Conservation (phyloP, 2,888 invertebrate species). For the Dysmachus trigonus region DNA sequence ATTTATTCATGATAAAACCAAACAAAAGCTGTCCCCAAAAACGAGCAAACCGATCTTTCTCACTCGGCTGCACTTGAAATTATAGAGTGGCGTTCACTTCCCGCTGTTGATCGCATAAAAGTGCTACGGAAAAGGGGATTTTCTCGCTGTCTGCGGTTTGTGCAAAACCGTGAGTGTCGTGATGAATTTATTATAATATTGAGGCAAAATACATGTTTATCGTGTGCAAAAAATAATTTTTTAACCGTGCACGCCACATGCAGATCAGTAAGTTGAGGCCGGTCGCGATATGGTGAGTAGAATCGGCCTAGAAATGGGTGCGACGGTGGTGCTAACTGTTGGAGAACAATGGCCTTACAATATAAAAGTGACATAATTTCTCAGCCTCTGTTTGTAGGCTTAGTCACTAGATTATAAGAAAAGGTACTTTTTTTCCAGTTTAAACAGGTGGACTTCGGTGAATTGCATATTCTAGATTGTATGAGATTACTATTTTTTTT, state of each 20-base stretch:
- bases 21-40: not conserved
- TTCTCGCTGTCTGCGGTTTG: not conserved
- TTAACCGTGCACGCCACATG: not conserved
- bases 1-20: not conserved
- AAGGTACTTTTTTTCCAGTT: not conserved
- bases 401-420: not conserved
- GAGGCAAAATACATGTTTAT: not conserved
- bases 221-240: not conserved
- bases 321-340: not conserved
- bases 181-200: not conserved
- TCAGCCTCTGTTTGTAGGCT: not conserved
- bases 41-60: not conserved
- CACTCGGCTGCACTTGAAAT: slow-evolving; percentile 9
- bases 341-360: not conserved
- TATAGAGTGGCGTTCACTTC: not conserved
- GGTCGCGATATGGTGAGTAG: not conserved
- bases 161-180: not conserved
- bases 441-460: not conserved
- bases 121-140: not conserved
- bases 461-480: not conserved
- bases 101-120: not conserved
- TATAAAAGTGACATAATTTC: not conserved
- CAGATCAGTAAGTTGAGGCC: not conserved
- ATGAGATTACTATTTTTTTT: not conserved
- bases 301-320: not conserved